Evolutionary conservation across 2,797 vertebrate genomes (phyloP).

Genomic region (Euthynnus affinis): DNA sequence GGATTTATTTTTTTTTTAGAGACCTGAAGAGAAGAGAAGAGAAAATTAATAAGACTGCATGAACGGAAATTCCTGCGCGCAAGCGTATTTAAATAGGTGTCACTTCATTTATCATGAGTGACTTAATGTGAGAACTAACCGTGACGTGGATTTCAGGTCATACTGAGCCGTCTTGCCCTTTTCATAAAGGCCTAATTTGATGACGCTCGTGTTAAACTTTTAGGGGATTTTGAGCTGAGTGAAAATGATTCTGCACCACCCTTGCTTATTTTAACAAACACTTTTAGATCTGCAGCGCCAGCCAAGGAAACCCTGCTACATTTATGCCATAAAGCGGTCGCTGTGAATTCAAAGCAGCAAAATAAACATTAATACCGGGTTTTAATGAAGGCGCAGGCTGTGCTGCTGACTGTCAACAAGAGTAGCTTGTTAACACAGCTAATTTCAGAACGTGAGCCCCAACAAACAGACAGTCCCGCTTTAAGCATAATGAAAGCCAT

Average conservation of each 20-base stretch:
- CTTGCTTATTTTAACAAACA: conserved; percentile 8
- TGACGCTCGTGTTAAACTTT: neutral
- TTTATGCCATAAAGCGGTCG: conserved; percentile 21
- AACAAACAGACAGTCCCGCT: neutral
- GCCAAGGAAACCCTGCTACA: neutral
- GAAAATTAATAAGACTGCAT: neutral
- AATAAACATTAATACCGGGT: conserved; percentile 29
- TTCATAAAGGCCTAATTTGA: neutral
- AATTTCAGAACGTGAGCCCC: neutral
- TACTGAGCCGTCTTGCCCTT: neutral
- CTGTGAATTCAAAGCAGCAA: conserved; percentile 22
- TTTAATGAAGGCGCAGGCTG: conserved; percentile 36
- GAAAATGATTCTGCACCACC: neutral
- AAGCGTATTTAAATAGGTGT: neutral
- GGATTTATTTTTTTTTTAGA: neutral
- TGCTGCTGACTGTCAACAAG: conserved; percentile 35
- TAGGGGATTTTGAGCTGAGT: neutral
- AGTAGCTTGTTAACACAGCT: conserved; percentile 24
- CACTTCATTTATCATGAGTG: neutral
- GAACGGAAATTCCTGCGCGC: accelerated
- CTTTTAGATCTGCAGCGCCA: neutral
- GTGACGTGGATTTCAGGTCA: neutral
- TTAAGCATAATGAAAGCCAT: neutral
- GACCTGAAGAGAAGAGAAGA: neutral
- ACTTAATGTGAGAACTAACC: neutral